Percentiles rank a stretch among this genome's conserved stretches.
These are phyloP conservation scores for Phataginus tricuspis DNA, from an alignment of 2,797 vertebrate species.

Conservation along the genomic window DNA sequence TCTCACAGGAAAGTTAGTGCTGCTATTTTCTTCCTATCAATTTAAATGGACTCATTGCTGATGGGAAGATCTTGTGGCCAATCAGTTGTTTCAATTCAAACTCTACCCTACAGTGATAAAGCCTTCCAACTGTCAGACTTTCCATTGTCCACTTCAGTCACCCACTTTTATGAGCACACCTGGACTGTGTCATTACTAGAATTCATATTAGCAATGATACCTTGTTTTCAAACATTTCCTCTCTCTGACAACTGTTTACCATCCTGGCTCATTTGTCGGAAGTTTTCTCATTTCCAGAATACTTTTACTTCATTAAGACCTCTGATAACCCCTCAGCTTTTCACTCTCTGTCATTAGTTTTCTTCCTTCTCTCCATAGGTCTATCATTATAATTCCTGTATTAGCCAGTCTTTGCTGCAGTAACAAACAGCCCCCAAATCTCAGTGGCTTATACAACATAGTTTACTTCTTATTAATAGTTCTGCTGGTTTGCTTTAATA, in stretches of 20 bases:
- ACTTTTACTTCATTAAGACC: neutral
- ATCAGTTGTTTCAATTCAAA: neutral
- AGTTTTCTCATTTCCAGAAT: neutral
- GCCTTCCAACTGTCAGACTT: neutral
- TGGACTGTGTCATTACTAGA: neutral
- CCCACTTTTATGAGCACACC: neutral
- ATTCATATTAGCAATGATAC: neutral
- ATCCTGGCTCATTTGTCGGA: neutral
- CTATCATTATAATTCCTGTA: neutral
- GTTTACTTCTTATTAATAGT: neutral
- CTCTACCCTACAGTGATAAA: neutral
- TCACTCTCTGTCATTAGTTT: neutral
- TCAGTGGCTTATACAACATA: neutral
- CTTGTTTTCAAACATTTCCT: neutral
- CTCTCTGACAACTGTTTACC: neutral
- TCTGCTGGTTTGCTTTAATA: neutral
- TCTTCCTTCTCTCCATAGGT: neutral
- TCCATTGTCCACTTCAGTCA: neutral
- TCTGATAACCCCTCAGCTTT: neutral
- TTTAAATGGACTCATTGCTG: neutral
- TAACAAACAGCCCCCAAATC: neutral
- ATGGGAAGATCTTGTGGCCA: neutral
- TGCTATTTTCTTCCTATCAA: neutral
- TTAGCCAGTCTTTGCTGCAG: neutral
- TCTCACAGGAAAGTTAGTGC: neutral